Evolutionary conservation across 2,888 invertebrate species (phyloP).

Genomic region (Mesorhabditis belari): DNA sequence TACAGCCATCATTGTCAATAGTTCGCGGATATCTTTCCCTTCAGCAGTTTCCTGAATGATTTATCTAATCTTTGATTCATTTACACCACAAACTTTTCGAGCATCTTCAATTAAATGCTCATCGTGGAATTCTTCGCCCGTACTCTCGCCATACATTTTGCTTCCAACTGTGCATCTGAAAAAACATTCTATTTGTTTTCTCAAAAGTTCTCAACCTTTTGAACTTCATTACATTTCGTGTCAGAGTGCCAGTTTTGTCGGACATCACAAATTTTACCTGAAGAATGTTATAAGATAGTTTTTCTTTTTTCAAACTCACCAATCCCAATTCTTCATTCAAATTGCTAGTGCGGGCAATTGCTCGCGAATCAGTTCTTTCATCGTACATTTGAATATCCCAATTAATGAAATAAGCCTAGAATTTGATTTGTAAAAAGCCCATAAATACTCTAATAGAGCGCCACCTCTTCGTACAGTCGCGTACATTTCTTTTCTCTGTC

Average conservation of each 20-base stretch:
- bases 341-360: conserved; percentile 92
- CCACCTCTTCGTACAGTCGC: neutral
- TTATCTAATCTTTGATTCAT: conserved; percentile 62
- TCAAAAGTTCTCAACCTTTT: conserved; percentile 59
- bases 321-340: conserved; percentile 94
- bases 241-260: conserved; percentile 96
- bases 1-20: conserved; percentile 84
- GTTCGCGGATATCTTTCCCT: conserved; percentile 62
- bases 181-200: neutral
- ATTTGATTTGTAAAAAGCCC: conserved; percentile 15
- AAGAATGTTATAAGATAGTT: conserved; percentile 15
- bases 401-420: conserved; percentile 47
- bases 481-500: neutral
- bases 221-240: conserved; percentile 94
- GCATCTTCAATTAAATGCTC: conserved; percentile 26
- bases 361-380: conserved; percentile 73
- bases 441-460: too few relatives aligned
- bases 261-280: conserved; percentile 91
- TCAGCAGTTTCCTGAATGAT: neutral
- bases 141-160: conserved; percentile 44
- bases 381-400: conserved; percentile 92
- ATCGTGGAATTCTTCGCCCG: conserved; percentile 43
- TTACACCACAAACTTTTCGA: conserved; percentile 63
- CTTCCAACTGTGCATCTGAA: conserved; percentile 26
- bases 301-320: conserved; percentile 39